Conservation (phyloP, 92 coral and sea anemone species). For the Actinostola sp. region DNA sequence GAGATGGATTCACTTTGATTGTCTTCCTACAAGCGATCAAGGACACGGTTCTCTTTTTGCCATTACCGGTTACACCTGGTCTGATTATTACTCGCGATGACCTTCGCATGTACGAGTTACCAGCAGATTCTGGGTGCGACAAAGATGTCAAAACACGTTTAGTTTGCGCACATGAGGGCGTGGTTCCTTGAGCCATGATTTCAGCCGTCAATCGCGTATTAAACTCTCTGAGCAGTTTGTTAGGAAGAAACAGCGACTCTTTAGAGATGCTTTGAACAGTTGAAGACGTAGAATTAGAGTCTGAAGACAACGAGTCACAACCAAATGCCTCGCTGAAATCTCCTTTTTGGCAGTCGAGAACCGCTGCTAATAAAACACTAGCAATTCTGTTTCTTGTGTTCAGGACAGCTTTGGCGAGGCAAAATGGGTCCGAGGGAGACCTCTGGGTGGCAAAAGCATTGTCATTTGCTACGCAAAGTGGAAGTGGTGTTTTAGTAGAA, state of each 20-base stretch:
- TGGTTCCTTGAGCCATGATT: constrained; percentile 6
- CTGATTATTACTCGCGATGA: constrained; percentile 2
- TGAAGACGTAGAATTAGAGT: not conserved
- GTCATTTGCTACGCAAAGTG: not conserved
- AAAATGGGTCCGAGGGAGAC: not conserved
- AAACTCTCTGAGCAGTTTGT: constrained; percentile 32
- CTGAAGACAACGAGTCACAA: constrained; percentile 20
- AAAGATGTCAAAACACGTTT: not conserved
- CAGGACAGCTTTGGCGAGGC: constrained; percentile 28
- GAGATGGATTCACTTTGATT: constrained; percentile 14
- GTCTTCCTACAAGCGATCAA: constrained; percentile 21
- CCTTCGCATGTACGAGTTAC: no score
- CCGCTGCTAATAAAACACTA: constrained; percentile 25
- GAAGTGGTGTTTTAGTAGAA: not conserved
- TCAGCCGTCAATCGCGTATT: constrained; percentile 35
- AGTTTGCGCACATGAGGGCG: not conserved
- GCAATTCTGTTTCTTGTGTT: constrained; percentile 31
- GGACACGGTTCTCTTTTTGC: constrained; percentile 16
- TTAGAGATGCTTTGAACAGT: constrained; percentile 12
- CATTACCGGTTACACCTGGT: not conserved
- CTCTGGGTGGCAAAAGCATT: not conserved
- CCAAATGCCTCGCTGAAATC: constrained; percentile 7
- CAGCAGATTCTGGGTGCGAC: not conserved
- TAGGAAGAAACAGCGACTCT: constrained; percentile 20
- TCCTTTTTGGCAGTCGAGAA: constrained; percentile 5